A percentile compares a stretch with the other conserved stretches of the same genome.
Conservation (phyloP, 2,113 vertebrate genomes). For the Jacana jacana region DNA sequence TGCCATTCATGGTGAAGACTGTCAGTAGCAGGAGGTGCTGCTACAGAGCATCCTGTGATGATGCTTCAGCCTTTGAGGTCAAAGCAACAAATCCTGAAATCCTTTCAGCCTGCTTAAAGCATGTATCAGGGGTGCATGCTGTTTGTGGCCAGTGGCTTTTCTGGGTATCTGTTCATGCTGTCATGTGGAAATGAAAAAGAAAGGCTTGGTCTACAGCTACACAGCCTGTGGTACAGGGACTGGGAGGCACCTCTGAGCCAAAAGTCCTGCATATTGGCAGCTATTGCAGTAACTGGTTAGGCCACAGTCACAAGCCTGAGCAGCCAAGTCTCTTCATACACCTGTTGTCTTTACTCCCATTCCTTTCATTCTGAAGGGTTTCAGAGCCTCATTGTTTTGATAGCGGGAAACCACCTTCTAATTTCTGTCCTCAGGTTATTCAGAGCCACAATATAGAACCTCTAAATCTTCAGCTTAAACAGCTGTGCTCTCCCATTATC, state of each 20-base stretch:
- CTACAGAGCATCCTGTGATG: not conserved
- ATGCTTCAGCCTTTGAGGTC: not conserved
- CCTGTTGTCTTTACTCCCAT: not conserved
- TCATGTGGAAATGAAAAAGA: not conserved
- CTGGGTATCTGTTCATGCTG: not conserved
- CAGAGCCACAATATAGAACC: not conserved
- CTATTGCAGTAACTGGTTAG: not conserved
- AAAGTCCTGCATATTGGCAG: not conserved
- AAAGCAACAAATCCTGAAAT: not conserved
- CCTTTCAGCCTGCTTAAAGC: not conserved
- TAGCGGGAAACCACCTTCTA: not conserved
- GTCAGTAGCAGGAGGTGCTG: not conserved
- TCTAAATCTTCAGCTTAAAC: constrained; percentile 39
- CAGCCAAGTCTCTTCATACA: not conserved
- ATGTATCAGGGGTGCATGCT: not conserved
- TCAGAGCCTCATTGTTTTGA: not conserved
- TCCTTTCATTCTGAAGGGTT: not conserved
- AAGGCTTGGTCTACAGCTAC: not conserved
- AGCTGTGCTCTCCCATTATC: constrained; percentile 16
- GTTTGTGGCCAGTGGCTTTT: not conserved
- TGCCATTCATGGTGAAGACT: not conserved
- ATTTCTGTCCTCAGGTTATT: constrained; percentile 1
- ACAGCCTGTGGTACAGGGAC: not conserved
- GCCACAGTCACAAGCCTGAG: not conserved
- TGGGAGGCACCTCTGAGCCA: not conserved